Evolutionary conservation across 2,113 vertebrate genomes (phyloP).

Genomic region (Lophochroa leadbeateri): DNA sequence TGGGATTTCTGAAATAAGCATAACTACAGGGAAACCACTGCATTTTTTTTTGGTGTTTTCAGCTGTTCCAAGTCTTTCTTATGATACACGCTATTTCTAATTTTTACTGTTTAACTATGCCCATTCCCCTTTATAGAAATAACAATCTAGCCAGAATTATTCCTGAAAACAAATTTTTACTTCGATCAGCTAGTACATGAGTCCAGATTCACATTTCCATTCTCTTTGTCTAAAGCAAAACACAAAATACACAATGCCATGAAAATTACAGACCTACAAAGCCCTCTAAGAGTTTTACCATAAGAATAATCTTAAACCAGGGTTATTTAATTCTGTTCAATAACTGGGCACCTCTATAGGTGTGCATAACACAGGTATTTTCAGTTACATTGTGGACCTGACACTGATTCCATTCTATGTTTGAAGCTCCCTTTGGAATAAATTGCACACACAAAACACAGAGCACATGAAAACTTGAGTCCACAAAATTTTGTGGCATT

Average conservation of each 20-base stretch:
- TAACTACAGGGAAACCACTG: neutral
- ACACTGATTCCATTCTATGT: neutral
- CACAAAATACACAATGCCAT: neutral
- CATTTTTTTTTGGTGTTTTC: neutral
- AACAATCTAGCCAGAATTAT: neutral
- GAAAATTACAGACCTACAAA: neutral
- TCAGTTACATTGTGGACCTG: neutral
- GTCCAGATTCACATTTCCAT: neutral
- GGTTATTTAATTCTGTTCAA: neutral
- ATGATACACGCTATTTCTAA: neutral
- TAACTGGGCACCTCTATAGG: neutral
- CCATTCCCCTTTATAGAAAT: neutral
- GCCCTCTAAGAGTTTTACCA: neutral
- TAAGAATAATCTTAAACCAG: neutral
- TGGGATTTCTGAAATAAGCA: neutral
- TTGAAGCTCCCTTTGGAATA: neutral
- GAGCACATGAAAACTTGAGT: neutral
- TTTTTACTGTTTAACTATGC: neutral
- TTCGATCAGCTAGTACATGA: neutral
- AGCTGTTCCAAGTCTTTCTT: neutral
- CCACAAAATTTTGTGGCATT: neutral
- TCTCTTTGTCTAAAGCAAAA: neutral
- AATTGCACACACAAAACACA: neutral
- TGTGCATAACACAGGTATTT: neutral
- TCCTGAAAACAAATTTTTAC: neutral